Percentiles rank a stretch among this genome's conserved stretches.
phyloP scores from a whole-genome alignment of 2,113 vertebrate species.

The Rhinopithecus roxellana region DNA sequence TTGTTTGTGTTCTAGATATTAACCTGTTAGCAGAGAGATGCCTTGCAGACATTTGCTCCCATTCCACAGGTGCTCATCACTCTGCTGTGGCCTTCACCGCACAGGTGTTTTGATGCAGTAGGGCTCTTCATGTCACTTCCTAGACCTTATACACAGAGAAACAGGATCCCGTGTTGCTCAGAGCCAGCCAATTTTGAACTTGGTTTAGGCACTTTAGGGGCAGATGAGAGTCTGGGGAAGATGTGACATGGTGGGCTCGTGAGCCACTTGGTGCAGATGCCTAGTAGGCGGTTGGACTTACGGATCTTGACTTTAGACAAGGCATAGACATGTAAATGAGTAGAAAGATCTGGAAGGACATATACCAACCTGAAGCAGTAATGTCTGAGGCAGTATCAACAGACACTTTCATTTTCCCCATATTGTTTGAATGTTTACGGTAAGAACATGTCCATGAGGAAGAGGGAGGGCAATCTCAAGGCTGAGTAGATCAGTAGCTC shows the following conservation, averaged over 20 bases:
- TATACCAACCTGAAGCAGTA: background rate
- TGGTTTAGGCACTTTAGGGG: background rate
- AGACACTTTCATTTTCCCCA: too few relatives aligned
- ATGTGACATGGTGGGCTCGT: background rate
- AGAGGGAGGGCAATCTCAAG: background rate
- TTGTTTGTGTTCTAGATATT: background rate
- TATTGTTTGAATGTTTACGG: background rate
- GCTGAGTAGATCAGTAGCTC: too few relatives aligned
- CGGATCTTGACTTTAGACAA: rapidly evolving
- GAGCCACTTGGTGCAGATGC: rapidly evolving
- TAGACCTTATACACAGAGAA: background rate
- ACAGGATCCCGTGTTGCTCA: background rate
- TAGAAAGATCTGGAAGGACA: background rate
- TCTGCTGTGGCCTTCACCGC: background rate
- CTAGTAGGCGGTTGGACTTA: background rate
- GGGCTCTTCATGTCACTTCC: background rate
- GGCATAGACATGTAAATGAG: too few relatives aligned
- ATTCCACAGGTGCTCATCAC: background rate
- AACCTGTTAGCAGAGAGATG: too few relatives aligned
- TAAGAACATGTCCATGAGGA: rapidly evolving
- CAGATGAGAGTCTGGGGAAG: background rate
- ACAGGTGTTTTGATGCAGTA: background rate
- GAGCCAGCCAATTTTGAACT: background rate
- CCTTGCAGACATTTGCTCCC: background rate
- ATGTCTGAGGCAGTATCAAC: rapidly evolving